Evolutionary conservation across 2,113 vertebrate genomes (phyloP).

Genomic region (Tympanuchus pallidicinctus): DNA sequence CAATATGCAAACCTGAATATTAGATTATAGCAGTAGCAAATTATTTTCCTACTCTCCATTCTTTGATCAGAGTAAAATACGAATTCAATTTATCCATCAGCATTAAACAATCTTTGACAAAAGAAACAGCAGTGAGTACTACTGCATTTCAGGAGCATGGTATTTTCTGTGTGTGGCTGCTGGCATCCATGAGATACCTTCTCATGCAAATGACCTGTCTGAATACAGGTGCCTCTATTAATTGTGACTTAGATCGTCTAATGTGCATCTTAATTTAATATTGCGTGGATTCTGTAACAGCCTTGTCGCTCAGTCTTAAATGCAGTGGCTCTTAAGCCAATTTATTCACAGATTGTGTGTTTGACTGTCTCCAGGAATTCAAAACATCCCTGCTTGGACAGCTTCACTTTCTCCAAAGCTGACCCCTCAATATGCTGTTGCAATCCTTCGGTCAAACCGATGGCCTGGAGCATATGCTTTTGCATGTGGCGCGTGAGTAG

Average conservation of each 20-base stretch:
- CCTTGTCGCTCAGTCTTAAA: neutral
- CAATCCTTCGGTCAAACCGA: conserved; percentile 88
- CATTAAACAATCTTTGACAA: neutral
- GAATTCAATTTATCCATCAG: neutral
- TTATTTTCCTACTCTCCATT: neutral
- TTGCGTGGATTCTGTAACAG: neutral
- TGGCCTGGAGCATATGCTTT: conserved; percentile 93
- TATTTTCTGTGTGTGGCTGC: accelerated
- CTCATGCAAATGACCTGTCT: neutral
- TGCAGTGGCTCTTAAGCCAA: neutral
- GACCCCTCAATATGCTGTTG: conserved; percentile 85
- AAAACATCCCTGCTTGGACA: conserved; percentile 86
- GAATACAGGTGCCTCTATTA: neutral
- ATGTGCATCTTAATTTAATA: neutral
- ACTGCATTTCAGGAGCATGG: neutral
- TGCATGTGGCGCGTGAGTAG: conserved; percentile 87
- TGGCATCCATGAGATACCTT: neutral
- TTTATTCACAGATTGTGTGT: neutral
- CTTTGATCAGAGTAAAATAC: neutral
- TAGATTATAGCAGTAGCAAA: neutral
- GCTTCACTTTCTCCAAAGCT: conserved; percentile 82
- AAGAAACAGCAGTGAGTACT: neutral
- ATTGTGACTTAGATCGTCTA: neutral
- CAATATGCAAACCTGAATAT: neutral
- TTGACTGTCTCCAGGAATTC: conserved; percentile 80